Evolutionary conservation across 2,113 vertebrate genomes (phyloP).

Genomic region (Dromiciops gliroides): DNA sequence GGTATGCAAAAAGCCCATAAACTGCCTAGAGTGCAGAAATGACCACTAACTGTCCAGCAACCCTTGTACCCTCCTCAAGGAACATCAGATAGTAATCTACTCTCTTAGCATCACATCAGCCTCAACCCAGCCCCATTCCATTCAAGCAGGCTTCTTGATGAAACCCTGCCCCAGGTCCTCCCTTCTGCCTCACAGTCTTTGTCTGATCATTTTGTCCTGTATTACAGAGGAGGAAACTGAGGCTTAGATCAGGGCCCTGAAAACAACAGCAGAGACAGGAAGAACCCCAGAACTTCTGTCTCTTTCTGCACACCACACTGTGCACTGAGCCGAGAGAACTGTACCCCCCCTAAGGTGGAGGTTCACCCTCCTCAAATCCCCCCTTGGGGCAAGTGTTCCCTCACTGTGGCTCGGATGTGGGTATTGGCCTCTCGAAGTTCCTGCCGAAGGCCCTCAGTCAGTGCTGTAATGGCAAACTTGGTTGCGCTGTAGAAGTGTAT

Average conservation of each 20-base stretch:
- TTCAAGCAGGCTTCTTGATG: neutral
- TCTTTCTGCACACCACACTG: neutral
- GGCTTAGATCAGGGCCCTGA: neutral
- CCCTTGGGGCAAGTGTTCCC: constrained; percentile 59
- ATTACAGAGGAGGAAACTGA: neutral
- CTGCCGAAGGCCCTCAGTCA: constrained; percentile 95
- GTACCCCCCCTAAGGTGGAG: neutral
- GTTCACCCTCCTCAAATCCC: constrained; percentile 29
- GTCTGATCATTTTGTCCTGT: neutral
- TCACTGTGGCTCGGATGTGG: constrained; percentile 95
- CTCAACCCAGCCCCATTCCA: neutral
- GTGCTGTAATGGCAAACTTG: constrained; percentile 94
- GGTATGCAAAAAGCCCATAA: neutral
- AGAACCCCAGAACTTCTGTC: neutral
- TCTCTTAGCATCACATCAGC: neutral
- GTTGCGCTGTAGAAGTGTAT: constrained; percentile 96
- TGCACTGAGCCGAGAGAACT: neutral
- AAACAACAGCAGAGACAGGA: neutral
- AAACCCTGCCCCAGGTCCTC: neutral
- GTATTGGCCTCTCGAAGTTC: constrained; percentile 93
- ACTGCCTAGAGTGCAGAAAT: neutral
- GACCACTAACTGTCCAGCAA: neutral
- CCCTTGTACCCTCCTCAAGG: constrained; percentile 16
- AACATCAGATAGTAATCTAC: neutral
- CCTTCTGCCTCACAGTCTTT: neutral